phyloP scores from a whole-genome alignment of 1,140 invertebrate genomes.

The Oscheius sp. region DNA sequence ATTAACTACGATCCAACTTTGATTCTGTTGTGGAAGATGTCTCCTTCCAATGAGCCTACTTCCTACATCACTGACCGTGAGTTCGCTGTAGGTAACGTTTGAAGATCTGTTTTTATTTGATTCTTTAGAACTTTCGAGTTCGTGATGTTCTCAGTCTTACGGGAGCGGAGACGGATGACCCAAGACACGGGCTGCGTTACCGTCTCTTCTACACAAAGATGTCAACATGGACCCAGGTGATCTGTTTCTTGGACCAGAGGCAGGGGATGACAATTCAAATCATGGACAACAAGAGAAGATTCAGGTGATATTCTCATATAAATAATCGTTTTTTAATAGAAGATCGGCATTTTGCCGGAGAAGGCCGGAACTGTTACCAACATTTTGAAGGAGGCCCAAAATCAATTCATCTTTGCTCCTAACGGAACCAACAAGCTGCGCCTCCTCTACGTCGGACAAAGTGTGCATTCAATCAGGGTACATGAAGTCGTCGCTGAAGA shows the following conservation, averaged over 20 bases:
- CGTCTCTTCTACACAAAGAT: slow-evolving; percentile 54
- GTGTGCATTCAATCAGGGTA: slow-evolving; percentile 23
- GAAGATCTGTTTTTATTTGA: neutral
- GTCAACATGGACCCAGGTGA: slow-evolving; percentile 46
- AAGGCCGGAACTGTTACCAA: slow-evolving; percentile 87
- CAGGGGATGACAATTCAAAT: slow-evolving; percentile 41
- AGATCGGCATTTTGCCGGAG: slow-evolving; percentile 63
- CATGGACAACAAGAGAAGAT: slow-evolving; percentile 50
- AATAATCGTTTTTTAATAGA: slow-evolving; percentile 38
- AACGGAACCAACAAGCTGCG: slow-evolving; percentile 77
- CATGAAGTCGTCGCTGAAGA: slow-evolving; percentile 42
- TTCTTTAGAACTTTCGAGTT: slow-evolving; percentile 9
- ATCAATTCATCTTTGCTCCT: slow-evolving; percentile 74
- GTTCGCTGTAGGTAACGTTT: neutral
- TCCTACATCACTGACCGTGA: slow-evolving; percentile 22
- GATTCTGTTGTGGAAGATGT: slow-evolving; percentile 48
- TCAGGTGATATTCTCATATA: slow-evolving; percentile 25
- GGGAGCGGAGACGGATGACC: slow-evolving; percentile 44
- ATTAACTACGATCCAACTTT: slow-evolving; percentile 47
- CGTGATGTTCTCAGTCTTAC: slow-evolving; percentile 36
- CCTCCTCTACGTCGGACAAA: slow-evolving; percentile 52
- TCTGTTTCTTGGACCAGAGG: slow-evolving; percentile 47
- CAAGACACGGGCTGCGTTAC: slow-evolving; percentile 47
- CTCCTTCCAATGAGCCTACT: slow-evolving; percentile 37
- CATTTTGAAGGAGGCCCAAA: slow-evolving; percentile 86